Conservation (phyloP, 2,888 invertebrate genomes). For the Leucophenga montana region DNA sequence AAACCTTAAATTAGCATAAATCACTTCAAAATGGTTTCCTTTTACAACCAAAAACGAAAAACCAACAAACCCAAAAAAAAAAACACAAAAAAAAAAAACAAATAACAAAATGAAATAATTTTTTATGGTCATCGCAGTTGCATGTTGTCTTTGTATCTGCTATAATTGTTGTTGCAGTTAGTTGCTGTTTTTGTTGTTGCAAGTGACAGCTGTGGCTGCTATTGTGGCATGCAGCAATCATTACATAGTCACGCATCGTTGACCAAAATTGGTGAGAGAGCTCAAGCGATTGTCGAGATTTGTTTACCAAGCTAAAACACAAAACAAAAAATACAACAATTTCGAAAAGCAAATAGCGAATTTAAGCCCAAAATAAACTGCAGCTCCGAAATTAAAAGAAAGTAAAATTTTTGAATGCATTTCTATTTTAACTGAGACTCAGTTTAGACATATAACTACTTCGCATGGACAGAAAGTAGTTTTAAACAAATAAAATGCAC, state of each 20-base stretch:
- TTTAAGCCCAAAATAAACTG: background rate
- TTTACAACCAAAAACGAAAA: slow-evolving; percentile 50
- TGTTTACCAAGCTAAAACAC: background rate
- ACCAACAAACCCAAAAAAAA: no score
- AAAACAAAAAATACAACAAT: background rate
- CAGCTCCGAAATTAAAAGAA: slow-evolving; percentile 17
- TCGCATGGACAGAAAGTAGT: slow-evolving; percentile 25
- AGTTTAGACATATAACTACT: slow-evolving; percentile 38
- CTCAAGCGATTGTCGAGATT: slow-evolving; percentile 41
- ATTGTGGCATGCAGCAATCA: slow-evolving; percentile 11
- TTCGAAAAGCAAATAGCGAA: background rate
- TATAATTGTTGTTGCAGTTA: no score
- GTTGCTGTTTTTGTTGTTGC: background rate
- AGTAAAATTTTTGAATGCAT: slow-evolving; percentile 4
- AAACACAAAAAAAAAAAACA: no score
- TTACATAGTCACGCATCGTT: slow-evolving; percentile 62
- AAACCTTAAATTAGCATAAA: slow-evolving; percentile 58
- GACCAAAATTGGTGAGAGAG: slow-evolving; percentile 58
- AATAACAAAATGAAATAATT: slow-evolving; percentile 19
- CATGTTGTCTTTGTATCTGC: slow-evolving; percentile 47
- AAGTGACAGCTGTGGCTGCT: slow-evolving; percentile 15
- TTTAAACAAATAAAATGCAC: no score
- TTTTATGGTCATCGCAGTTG: slow-evolving; percentile 58
- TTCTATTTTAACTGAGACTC: slow-evolving; percentile 38
- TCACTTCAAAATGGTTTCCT: slow-evolving; percentile 65